These are phyloP conservation scores for Meloidogyne hapla DNA, from an alignment of 1,140 invertebrate species.

Conservation along the genomic window DNA sequence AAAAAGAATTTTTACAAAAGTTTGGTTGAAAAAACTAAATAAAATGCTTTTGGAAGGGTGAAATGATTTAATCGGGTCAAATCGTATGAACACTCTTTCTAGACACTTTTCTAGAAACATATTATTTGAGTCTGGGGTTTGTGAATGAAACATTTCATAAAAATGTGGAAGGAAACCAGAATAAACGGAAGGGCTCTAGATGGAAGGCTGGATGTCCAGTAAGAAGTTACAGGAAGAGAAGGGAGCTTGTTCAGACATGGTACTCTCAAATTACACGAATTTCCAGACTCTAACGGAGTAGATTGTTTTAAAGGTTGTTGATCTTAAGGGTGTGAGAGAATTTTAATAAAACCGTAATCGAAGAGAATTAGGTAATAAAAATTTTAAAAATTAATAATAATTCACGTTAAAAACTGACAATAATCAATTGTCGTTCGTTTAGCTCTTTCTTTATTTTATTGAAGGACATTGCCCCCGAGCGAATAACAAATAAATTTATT, in stretches of 20 bases:
- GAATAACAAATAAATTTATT: neutral
- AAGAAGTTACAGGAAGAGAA: too few relatives aligned
- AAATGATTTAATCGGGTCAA: neutral
- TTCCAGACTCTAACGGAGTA: too few relatives aligned
- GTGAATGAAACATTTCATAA: too few relatives aligned
- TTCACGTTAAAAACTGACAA: neutral
- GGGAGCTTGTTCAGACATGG: too few relatives aligned
- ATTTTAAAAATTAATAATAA: neutral
- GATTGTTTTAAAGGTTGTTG: too few relatives aligned
- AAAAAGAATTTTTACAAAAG: neutral
- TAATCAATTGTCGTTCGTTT: neutral
- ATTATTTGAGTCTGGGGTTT: too few relatives aligned
- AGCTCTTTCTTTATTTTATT: neutral
- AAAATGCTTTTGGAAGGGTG: neutral
- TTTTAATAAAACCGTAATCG: neutral
- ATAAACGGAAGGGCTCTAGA: too few relatives aligned
- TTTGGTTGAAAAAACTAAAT: neutral
- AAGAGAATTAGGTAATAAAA: neutral
- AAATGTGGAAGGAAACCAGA: too few relatives aligned
- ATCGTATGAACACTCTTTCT: neutral
- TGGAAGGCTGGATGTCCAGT: too few relatives aligned
- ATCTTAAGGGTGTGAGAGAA: neutral
- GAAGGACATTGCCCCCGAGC: neutral
- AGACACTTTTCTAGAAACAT: too few relatives aligned
- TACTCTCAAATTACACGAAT: too few relatives aligned